These are phyloP conservation scores for Iguana delicatissima DNA, from an alignment of 2,797 vertebrate species.

Conservation along the genomic window DNA sequence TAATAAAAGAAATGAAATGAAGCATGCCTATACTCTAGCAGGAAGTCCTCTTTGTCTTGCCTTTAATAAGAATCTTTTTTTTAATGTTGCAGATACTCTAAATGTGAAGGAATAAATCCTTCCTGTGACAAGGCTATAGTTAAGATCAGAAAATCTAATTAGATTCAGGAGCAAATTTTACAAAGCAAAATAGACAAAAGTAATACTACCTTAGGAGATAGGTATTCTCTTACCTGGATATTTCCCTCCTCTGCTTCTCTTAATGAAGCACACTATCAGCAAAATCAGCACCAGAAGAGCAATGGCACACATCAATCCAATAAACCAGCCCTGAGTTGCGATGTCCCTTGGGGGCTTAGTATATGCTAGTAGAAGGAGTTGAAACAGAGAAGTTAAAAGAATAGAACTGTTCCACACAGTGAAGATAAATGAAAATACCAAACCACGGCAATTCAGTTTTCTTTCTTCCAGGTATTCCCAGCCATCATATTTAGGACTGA, in stretches of 20 bases:
- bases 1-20: conserved; percentile 10
- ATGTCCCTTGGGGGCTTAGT: conserved; percentile 96
- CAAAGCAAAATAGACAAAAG: not conserved
- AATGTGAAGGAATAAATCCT: conserved; percentile 34
- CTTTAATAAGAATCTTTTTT: conserved; percentile 57
- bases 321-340: conserved; percentile 99
- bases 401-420: rapidly evolving
- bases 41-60: not conserved
- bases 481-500: not conserved
- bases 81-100: conserved; percentile 12
- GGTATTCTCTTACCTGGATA: conserved; percentile 88
- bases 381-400: conserved; percentile 32
- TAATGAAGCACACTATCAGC: conserved; percentile 98
- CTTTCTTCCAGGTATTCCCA: not conserved
- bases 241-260: conserved; percentile 97
- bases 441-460: not conserved
- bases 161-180: conserved; percentile 6
- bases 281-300: conserved; percentile 97
- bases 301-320: conserved; percentile 98
- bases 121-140: conserved; percentile 3
- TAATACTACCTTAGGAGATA: not conserved
- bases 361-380: conserved; percentile 83
- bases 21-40: conserved; percentile 3
- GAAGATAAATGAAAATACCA: not conserved
- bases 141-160: conserved; percentile 18